Conservation (phyloP, 2,113 vertebrate species). For the Poeciliopsis occidentalis region DNA sequence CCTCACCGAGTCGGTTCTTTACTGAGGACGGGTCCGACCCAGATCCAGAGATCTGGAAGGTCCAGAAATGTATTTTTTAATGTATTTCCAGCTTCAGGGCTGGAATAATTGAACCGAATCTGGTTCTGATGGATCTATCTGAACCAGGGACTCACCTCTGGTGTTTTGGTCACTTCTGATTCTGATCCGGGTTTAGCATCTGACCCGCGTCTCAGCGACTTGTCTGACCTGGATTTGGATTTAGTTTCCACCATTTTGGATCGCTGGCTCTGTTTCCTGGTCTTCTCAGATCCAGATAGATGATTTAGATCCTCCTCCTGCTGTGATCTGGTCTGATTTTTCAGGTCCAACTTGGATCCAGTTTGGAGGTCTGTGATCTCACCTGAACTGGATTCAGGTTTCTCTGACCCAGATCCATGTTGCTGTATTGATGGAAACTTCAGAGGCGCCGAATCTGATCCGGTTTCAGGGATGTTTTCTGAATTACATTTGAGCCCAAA, state of each 20-base stretch:
- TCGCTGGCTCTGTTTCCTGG: background rate
- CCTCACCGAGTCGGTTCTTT: constrained; percentile 31
- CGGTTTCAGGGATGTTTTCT: too few species aligned
- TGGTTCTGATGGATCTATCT: background rate
- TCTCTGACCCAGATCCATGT: too few species aligned
- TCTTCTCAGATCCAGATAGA: background rate
- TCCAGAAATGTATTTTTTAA: background rate
- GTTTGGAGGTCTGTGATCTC: background rate
- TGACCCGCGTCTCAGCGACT: background rate
- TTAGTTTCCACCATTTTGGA: background rate
- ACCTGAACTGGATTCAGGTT: background rate
- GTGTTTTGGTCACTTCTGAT: constrained; percentile 12
- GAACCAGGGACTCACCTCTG: constrained; percentile 9
- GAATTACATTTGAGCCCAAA: too few species aligned
- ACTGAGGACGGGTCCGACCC: background rate
- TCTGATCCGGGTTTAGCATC: background rate
- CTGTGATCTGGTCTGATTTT: background rate
- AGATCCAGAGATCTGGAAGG: constrained; percentile 4
- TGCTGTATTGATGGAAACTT: too few species aligned
- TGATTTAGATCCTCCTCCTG: background rate
- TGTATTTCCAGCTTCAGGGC: background rate
- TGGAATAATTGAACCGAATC: background rate
- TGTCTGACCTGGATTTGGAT: too few species aligned
- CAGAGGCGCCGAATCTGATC: too few species aligned
- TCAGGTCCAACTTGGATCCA: background rate